These are phyloP conservation scores for Karalla daura DNA, from an alignment of 2,797 vertebrate species.

Conservation along the genomic window DNA sequence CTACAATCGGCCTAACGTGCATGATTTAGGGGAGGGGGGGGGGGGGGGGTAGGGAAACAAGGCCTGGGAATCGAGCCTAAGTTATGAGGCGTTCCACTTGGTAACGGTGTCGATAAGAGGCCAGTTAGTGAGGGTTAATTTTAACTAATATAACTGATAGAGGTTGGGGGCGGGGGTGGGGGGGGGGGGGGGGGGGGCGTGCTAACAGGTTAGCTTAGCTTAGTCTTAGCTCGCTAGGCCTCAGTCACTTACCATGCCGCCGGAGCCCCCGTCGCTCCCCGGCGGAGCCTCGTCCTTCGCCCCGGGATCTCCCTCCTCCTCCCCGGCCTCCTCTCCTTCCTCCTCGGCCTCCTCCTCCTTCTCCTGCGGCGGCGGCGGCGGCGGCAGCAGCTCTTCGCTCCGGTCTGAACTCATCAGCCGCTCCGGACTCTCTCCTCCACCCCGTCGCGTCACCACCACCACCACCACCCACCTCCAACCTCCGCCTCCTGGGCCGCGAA, in stretches of 20 bases:
- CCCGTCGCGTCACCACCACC: constrained; percentile 83
- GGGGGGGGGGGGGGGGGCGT: constrained; percentile 32
- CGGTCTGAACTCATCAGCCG: constrained; percentile 90
- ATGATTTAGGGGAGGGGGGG: too few species aligned
- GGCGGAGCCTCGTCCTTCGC: constrained; percentile 82
- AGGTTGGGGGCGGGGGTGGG: too few species aligned
- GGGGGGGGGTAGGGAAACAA: too few species aligned
- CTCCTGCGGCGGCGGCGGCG: too few species aligned
- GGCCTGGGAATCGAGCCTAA: too few species aligned
- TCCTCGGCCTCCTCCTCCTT: constrained; percentile 88
- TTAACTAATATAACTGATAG: too few species aligned
- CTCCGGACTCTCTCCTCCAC: constrained; percentile 85
- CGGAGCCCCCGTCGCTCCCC: constrained; percentile 81
- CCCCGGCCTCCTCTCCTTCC: constrained; percentile 83
- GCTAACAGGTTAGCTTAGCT: constrained; percentile 57
- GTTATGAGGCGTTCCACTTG: too few species aligned
- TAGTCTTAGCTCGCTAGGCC: constrained; percentile 64
- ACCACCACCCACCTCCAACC: constrained; percentile 72
- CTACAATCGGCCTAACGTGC: too few species aligned
- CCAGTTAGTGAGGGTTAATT: constrained; percentile 32
- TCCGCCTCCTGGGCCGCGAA: constrained; percentile 52
- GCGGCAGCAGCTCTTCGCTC: constrained; percentile 87
- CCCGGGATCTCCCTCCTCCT: constrained; percentile 89
- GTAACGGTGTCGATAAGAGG: too few species aligned
- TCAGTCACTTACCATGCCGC: constrained; percentile 86